Base-by-base conservation (phyloP, 2,888 invertebrate species). In the Tipula lateralis region DNA sequence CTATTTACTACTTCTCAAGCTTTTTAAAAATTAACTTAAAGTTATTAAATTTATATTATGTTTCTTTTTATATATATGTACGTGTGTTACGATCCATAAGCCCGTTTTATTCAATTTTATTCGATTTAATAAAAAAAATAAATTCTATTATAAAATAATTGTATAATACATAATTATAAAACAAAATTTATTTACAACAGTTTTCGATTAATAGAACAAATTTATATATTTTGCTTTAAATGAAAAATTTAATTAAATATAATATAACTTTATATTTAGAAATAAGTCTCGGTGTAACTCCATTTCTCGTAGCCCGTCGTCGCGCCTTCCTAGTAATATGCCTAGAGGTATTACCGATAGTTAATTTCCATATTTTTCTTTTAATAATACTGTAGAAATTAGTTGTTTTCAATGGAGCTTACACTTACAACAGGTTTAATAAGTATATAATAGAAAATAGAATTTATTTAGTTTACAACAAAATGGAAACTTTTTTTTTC, bases 61-160 rank as follows among this genome's bases (percentile, higher is more conserved):
- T 66, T 66, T 39, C 7, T 39, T 66, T 50, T 66, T 66, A 9
- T 66, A 66, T 66, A 66, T 66, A 24, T 66, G 66, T 66, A 66
- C 66, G 66, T 66, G 66, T 66, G 66, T 66, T 66, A 66, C 19
- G 24, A 66, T 66, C 66, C 19, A 66, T 24, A 66, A 24, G 66
- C 24, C 66, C 66, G 19, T 66, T 66, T 66, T 66, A 66, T 66
- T 66, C 66, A 66, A 66, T 24, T 66, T 24, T 66, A 66, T 66
- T 66, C 66, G 66, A 66, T 66, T 19, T 50, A 50, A 50, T 50
- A 3, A 50, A 50, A 24, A 66, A 66, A 6, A 66, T 2, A 24
- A 66, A 66, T 66, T 66, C 66, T 66, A 66, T 66, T 66, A 66
- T 66, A 66, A 66, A 66, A 66, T 66, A 66, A 66, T 66, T 66